These are phyloP conservation scores for Smutsia gigantea DNA, from an alignment of 2,797 vertebrate species.

Conservation along the genomic window DNA sequence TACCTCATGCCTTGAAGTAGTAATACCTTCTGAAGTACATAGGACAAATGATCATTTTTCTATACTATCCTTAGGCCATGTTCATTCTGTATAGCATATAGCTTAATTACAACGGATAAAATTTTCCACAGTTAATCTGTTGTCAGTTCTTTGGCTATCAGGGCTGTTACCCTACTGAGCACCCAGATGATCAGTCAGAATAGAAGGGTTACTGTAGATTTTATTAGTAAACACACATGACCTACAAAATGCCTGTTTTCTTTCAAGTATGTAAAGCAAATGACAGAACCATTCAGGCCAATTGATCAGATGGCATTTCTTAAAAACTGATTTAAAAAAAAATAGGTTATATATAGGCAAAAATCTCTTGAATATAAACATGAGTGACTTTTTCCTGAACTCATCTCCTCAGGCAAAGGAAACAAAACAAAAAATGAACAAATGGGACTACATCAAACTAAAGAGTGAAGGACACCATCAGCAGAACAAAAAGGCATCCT, in stretches of 20 bases:
- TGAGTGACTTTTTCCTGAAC: no score
- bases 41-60: neutral
- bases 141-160: neutral
- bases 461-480: no score
- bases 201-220: neutral
- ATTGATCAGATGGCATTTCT: neutral
- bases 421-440: no score
- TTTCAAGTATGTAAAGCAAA: neutral
- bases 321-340: neutral
- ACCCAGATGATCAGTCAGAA: neutral
- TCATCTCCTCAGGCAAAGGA: no score
- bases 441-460: no score
- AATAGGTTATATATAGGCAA: no score
- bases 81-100: constrained; percentile 1
- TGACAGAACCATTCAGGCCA: neutral
- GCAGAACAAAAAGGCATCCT: no score
- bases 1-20: neutral
- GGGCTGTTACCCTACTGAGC: neutral
- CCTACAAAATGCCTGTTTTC: neutral
- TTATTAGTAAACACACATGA: neutral
- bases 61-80: neutral
- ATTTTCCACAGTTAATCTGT: neutral
- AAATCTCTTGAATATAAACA: no score
- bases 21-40: constrained; percentile 8
- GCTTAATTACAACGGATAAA: neutral